Evolutionary conservation across 2,113 vertebrate genomes (phyloP), one percentile per base, ranked within the genome.

Genomic region (Tachuris rubrigastra): DNA sequence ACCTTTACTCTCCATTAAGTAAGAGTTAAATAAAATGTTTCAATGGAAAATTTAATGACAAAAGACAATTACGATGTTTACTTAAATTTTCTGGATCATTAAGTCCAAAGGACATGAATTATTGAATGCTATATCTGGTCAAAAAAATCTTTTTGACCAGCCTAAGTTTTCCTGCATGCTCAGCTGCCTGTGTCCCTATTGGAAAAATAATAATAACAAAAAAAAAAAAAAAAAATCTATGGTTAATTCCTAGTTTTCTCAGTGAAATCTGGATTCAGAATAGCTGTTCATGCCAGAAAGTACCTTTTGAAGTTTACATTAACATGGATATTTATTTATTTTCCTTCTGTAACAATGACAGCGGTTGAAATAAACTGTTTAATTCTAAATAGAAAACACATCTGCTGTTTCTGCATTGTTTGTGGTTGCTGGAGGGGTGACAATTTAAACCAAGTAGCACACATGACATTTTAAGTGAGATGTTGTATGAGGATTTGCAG

Each of bases 241-340:
- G 95, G 97, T 98, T 97, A 98, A 98, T 98, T 98, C 93, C 71
- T 94, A 97, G 95, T 98, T 98, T 98, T 97, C 97, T 96, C 97
- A 98, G 96, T 98, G 94, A 97, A 97, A 94, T 96, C 95, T 97
- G 97, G 97, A 98, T 97, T 97, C 96, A 92, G 96, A 98, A 96
- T 96, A 93, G 67, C 95, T 91, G 87, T 83, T 93, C 93, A 97
- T 98, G 98, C 98, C 98, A 98, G 94, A 98, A 97, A 97, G 92
- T 98, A 97, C 98, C 98, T 98, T 98, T 98, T 98, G 97, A 98
- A 98, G 98, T 97, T 99, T 99, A 98, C 98, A 98, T 98, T 98
- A 98, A 98, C 98, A 97, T 98, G 97, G 92, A 98, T 98, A 98
- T 98, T 98, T 98, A 98, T 99, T 99, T 99, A 99, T 98, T 98